Evolutionary conservation across 2,888 invertebrate genomes (phyloP), one percentile per base, ranked within the genome.

Genomic region (Mesorhabditis sp.): DNA sequence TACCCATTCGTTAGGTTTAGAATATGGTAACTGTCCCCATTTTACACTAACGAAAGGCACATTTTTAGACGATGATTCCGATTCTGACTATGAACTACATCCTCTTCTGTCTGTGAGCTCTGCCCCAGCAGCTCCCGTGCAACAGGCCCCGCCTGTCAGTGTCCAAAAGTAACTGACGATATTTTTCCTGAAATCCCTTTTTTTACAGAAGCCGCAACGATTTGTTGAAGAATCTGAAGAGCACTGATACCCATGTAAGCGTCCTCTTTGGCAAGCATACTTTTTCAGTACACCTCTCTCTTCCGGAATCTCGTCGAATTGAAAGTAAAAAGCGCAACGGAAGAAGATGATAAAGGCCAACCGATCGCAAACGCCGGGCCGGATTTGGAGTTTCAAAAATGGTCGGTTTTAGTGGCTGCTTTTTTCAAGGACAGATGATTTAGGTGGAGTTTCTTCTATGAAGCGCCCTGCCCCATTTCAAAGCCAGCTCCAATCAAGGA

Each of bases 21-120:
- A 28, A 28, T 28, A 28, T 28, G 28, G 28, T 28, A 28, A 28
- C 28, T 28, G 28, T 28, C 28, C 28, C 28, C 28, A 28, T 28
- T 28, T 28, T 28, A 28, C 28, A 28, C 28, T 28, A 28, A 28
- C 28, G 28, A 28, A 28, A 71, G 72, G 28, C 62, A 73, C 73
- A 4, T 74, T 73, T 58, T 71, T 70, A 2, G 74, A 72, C 10
- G 70, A 72, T 13, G 78, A 76, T 45, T 75, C 75, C 2, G 80
- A 78, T 65, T 76, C 76, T 0, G 80, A 80, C 50, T 77, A 71
- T 58, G 80, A 80, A 68, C 67, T 80, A 7, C 80, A 80, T 72
- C 80, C 80, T 5, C 78, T 78, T 4, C 69, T 80, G 13, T 28
- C 28, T 28, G 28, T 28, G 28, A 28, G 28, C 28, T 28, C 28